A percentile compares a stretch with the other conserved stretches of the same genome.
phyloP scores from a whole-genome alignment of 2,888 invertebrate species.

The Coronaproctus castanopsis region DNA sequence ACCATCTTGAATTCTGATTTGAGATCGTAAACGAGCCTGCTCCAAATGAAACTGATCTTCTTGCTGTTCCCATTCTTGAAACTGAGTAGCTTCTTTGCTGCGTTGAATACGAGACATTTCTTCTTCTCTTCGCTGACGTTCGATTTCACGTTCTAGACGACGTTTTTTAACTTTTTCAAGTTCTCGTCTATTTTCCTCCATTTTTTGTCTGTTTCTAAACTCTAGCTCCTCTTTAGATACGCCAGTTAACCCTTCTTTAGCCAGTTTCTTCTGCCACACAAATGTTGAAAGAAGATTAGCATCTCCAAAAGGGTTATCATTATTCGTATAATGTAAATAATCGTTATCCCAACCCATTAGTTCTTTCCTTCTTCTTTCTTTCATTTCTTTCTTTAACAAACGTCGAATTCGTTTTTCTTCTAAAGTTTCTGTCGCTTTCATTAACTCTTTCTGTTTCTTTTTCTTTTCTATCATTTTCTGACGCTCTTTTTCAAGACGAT shows the following conservation, averaged over 20 bases:
- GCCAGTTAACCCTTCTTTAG: slow-evolving; percentile 71
- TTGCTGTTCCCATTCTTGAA: slow-evolving; percentile 82
- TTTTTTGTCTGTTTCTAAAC: slow-evolving; percentile 59
- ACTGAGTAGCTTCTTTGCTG: slow-evolving; percentile 73
- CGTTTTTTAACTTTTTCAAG: slow-evolving; percentile 86
- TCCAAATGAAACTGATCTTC: slow-evolving; percentile 96
- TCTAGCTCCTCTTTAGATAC: slow-evolving; percentile 62
- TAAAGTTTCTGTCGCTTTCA: slow-evolving; percentile 81
- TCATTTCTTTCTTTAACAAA: slow-evolving; percentile 72
- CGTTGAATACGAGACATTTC: slow-evolving; percentile 68
- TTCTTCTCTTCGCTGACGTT: slow-evolving; percentile 59
- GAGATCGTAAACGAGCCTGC: slow-evolving; percentile 80
- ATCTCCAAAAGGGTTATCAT: slow-evolving; percentile 97
- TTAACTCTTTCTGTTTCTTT: slow-evolving; percentile 44
- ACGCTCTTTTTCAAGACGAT: slow-evolving; percentile 51
- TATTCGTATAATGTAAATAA: slow-evolving; percentile 89
- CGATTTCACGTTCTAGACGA: slow-evolving; percentile 68
- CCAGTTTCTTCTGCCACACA: slow-evolving; percentile 89
- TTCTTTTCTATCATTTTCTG: slow-evolving; percentile 41
- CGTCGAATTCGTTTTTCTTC: slow-evolving; percentile 77
- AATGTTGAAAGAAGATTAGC: slow-evolving; percentile 84
- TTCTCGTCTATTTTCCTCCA: slow-evolving; percentile 76
- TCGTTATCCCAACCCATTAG: slow-evolving; percentile 96
- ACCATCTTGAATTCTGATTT: slow-evolving; percentile 89
- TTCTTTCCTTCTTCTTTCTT: slow-evolving; percentile 67